Base-by-base conservation (phyloP, 2,888 invertebrate genomes). In the Caenorhabditis parvicauda region DNA sequence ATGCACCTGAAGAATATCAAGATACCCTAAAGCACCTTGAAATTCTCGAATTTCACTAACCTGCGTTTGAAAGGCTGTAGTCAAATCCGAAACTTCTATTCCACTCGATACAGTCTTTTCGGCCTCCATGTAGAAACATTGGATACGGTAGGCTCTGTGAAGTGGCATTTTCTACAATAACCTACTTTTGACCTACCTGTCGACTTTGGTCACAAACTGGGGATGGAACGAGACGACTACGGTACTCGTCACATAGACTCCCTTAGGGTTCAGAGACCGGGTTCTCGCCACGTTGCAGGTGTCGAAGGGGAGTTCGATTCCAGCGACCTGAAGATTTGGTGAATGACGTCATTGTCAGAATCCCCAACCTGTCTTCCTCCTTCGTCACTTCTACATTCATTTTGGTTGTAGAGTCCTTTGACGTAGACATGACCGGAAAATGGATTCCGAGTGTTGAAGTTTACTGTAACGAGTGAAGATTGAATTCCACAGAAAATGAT, bases 191-290 rank as follows among this genome's bases (percentile, higher is more conserved):
- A 29, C 54, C 44, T 25, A 68, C 68, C 69, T 57, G 49, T 66
- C 60, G 25, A 70, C 73, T 60, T 79, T 79, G 44, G 79, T 79
- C 35, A 80, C 75, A 59, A 79, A 79, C 53, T 78, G 79, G 7
- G 81, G 81, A 49, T 81, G 81, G 75, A 81, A 81, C n/a, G 77
- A 74, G 61, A 81, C 77, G 59, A 81, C 79, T 45, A 81, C 78
- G 46, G 77, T 81, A 46, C 76, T 72, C 28, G 75, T 59, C 37
- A 81, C 80, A 54, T 78, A 81, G 52, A 81, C 76, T 58, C 81
- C 80, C 41, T 68, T 66, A 7, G 81, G 81, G 49, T 81, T 80
- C 51, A 80, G 62, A 5, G 81, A 81, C 19, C 81, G 70, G 17
- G 79, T 77, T 19, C 81, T 60, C 14, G 72, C 73, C 22, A 78